These are phyloP conservation scores for Agriopis marginaria DNA, from an alignment of 2,888 invertebrate genomes.

Conservation along the genomic window DNA sequence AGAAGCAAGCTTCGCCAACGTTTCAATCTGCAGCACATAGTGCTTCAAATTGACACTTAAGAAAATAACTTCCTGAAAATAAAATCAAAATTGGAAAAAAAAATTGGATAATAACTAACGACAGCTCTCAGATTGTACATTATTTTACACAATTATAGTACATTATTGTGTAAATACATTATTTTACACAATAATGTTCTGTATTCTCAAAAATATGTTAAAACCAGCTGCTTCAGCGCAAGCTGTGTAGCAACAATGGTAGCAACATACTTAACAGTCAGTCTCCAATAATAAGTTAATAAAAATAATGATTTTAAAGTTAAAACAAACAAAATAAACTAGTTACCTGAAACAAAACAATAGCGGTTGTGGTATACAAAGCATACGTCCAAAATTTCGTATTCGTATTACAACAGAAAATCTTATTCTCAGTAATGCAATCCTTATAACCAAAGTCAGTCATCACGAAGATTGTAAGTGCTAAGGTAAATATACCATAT, in stretches of 20 bases:
- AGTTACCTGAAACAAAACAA: constrained; percentile 23
- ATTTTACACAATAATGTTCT: no score
- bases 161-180: no score
- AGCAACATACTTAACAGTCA: no score
- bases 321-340: background rate
- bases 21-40: constrained; percentile 67
- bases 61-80: constrained; percentile 50
- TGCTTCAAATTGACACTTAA: constrained; percentile 57
- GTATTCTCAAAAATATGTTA: no score
- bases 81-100: background rate
- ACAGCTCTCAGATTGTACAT: no score
- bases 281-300: background rate
- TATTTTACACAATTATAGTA: no score
- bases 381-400: constrained; percentile 20
- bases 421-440: constrained; percentile 3
- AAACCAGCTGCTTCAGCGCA: no score
- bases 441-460: constrained; percentile 49
- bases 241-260: no score
- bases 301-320: background rate
- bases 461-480: constrained; percentile 61
- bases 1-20: constrained; percentile 65
- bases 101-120: no score
- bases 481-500: constrained; percentile 62
- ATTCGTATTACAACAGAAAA: constrained; percentile 1
- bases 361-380: constrained; percentile 17